Conservation (phyloP, 2,113 vertebrate genomes). For the Pomatorhinus ruficollis region DNA sequence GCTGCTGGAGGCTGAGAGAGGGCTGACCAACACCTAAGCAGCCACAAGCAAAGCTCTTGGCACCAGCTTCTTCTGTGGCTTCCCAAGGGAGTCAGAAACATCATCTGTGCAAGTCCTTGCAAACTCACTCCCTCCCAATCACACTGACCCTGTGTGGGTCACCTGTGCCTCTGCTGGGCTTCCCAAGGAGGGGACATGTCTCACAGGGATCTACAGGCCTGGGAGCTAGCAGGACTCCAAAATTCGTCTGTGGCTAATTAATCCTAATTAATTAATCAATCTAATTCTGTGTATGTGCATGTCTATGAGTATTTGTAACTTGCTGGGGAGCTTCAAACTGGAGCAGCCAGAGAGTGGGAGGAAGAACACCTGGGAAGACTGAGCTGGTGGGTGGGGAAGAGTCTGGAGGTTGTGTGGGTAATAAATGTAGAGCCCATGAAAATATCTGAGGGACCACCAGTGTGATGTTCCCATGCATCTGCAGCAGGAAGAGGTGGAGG, state of each 20-base stretch:
- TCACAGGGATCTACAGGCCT: background rate
- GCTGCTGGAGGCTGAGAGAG: background rate
- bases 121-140: background rate
- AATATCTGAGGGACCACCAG: background rate
- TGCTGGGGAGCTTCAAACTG: background rate
- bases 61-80: background rate
- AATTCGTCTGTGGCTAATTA: background rate
- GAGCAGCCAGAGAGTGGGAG: background rate
- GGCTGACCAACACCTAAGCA: background rate
- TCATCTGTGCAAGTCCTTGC: background rate
- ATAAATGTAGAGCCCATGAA: background rate
- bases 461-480: background rate
- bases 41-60: background rate
- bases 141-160: background rate
- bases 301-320: background rate
- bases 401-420: background rate
- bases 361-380: background rate
- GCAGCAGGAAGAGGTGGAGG: background rate
- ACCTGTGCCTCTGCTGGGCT: background rate
- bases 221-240: background rate
- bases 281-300: background rate
- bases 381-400: background rate
- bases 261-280: background rate
- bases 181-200: accelerated
- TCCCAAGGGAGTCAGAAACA: background rate